phyloP scores from a whole-genome alignment of 2,888 invertebrate species.

The Drosophila atripex region DNA sequence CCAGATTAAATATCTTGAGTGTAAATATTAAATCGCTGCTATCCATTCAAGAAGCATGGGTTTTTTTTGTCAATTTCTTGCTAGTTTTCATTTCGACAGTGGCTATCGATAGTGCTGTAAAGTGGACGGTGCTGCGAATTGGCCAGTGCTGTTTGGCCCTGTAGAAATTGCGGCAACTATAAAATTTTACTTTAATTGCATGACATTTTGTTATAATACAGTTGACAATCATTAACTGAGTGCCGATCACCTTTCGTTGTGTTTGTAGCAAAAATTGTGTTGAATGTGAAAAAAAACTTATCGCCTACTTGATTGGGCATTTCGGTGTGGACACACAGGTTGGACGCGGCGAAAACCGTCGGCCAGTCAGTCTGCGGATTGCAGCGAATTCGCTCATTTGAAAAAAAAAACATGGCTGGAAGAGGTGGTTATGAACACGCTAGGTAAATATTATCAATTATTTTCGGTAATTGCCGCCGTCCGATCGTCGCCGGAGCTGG shows the following conservation, averaged over 20 bases:
- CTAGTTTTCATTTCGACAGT: background rate
- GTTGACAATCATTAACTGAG: background rate
- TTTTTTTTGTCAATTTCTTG: background rate
- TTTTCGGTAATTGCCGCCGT: constrained; percentile 52
- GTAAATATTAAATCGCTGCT: background rate
- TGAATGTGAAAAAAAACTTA: background rate
- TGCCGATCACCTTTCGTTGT: background rate
- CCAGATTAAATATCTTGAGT: background rate
- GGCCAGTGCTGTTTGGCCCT: constrained; percentile 45
- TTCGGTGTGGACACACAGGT: constrained; percentile 63
- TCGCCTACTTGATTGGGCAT: background rate
- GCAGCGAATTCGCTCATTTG: constrained; percentile 82
- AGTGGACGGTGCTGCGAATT: constrained; percentile 48
- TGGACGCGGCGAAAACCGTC: constrained; percentile 18
- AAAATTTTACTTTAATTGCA: background rate
- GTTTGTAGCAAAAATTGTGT: background rate
- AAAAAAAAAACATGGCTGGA: constrained; percentile 92
- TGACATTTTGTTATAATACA: background rate
- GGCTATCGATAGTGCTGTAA: background rate
- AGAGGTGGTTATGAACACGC: constrained; percentile 93
- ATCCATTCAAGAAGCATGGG: background rate
- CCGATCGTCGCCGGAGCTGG: constrained; percentile 13
- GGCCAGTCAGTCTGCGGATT: constrained; percentile 48
- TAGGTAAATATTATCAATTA: constrained; percentile 87
- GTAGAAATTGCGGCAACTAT: background rate